phyloP scores from a whole-genome alignment of 2,113 vertebrate genomes.

The Nyctibius bracteatus region DNA sequence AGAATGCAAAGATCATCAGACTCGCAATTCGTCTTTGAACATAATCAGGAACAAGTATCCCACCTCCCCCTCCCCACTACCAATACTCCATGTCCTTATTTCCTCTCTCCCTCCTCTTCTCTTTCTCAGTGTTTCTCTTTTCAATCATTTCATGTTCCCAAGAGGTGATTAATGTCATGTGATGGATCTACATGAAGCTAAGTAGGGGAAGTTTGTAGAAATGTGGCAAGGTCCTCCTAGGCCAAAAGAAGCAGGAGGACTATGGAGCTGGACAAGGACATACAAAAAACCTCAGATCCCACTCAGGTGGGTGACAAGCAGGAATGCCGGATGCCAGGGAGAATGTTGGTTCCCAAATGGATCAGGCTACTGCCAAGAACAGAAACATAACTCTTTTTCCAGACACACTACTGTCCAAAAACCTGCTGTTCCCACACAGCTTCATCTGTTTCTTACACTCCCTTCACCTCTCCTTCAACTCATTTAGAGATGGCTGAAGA shows the following conservation, averaged over 20 bases:
- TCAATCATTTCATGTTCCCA: neutral
- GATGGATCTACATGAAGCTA: neutral
- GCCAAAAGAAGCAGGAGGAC: neutral
- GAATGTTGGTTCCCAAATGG: neutral
- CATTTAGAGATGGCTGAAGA: neutral
- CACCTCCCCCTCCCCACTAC: neutral
- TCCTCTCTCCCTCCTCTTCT: neutral
- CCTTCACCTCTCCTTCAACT: neutral
- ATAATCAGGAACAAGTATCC: constrained; percentile 45
- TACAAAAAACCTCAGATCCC: neutral
- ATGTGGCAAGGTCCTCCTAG: neutral
- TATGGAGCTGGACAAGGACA: neutral
- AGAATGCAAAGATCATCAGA: constrained; percentile 52
- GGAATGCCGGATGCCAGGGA: neutral
- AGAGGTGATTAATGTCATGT: neutral
- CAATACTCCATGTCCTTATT: constrained; percentile 17
- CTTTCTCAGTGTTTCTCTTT: neutral
- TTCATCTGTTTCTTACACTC: neutral
- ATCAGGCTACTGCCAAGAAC: neutral
- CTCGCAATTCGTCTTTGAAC: constrained; percentile 55
- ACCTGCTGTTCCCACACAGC: neutral
- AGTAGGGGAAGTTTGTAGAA: neutral
- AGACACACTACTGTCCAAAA: neutral
- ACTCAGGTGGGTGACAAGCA: neutral
- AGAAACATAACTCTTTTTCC: neutral